Percentiles rank a stretch among this genome's conserved stretches.
Evolutionary conservation across 1,140 invertebrate species (phyloP).

Genomic region (Helicoverpa zea): DNA sequence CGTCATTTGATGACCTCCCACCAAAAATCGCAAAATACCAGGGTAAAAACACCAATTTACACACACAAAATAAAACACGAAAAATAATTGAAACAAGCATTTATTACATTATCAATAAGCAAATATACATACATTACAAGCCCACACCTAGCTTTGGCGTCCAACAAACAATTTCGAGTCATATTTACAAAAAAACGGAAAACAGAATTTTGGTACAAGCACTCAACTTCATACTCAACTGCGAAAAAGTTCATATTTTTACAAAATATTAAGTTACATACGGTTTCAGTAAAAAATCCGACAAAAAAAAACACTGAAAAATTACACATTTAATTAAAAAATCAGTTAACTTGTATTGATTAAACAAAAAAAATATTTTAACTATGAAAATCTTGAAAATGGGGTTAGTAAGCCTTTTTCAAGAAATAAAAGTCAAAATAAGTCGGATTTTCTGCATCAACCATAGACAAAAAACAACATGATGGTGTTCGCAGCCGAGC

Average conservation of each 20-base stretch:
- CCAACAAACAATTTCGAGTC: constrained; percentile 37
- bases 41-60: not conserved
- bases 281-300: not conserved
- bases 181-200: constrained; percentile 46
- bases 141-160: constrained; percentile 10
- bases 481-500: not conserved
- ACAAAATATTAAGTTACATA: constrained; percentile 35
- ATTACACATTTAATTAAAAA: not conserved
- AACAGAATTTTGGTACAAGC: constrained; percentile 47
- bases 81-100: constrained; percentile 72
- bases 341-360: not conserved
- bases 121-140: constrained; percentile 69
- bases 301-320: not conserved
- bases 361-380: not conserved
- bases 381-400: not conserved
- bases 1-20: too few relatives aligned
- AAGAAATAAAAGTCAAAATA: not conserved
- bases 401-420: not conserved
- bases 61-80: constrained; percentile 54
- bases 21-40: not conserved
- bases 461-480: not conserved
- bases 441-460: not conserved
- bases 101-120: constrained; percentile 73
- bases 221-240: not conserved
- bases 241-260: constrained; percentile 41